phyloP scores from a whole-genome alignment of 2,113 vertebrate species.

The Syrrhaptes paradoxus region DNA sequence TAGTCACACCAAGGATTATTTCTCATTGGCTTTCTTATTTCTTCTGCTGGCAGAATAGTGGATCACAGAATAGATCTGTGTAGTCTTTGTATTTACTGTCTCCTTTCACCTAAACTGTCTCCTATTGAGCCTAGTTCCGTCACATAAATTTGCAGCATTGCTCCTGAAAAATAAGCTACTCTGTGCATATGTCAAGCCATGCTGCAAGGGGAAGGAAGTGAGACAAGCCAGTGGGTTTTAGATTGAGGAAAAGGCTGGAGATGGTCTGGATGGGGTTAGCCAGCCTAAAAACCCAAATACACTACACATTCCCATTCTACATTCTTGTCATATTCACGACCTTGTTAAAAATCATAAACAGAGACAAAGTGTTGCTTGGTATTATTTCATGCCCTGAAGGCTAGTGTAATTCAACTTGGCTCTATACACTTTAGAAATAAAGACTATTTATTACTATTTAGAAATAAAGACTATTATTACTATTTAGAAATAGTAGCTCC shows the following conservation, averaged over 20 bases:
- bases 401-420: not conserved
- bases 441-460: not conserved
- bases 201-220: not conserved
- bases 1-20: not conserved
- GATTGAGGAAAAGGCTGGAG: not conserved
- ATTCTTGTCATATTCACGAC: not conserved
- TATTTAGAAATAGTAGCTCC: not conserved
- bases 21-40: not conserved
- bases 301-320: not conserved
- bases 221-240: not conserved
- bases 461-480: not conserved
- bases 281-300: not conserved
- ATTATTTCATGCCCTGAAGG: not conserved
- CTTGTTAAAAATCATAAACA: not conserved
- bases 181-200: not conserved
- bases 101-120: not conserved
- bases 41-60: not conserved
- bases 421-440: not conserved
- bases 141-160: not conserved
- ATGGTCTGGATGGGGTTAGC: not conserved
- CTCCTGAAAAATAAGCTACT: not conserved
- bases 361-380: not conserved
- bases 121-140: not conserved
- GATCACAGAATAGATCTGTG: not conserved
- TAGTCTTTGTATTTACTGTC: not conserved